Evolutionary conservation across 2,113 vertebrate species (phyloP).

Genomic region (Gymnogyps californianus): DNA sequence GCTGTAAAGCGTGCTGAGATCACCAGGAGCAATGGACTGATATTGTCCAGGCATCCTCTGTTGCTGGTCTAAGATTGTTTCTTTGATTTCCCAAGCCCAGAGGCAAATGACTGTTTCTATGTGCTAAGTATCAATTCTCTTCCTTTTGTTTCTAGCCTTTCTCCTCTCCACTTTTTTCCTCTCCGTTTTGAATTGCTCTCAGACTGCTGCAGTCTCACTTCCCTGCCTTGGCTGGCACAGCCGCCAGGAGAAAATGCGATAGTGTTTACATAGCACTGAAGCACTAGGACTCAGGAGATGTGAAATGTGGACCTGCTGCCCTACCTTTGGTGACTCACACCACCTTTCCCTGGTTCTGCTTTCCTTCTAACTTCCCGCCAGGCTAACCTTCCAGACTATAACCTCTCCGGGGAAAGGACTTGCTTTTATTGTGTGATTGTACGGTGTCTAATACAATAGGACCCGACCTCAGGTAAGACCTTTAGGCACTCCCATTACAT

Average conservation of each 20-base stretch:
- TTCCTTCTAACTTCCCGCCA: neutral
- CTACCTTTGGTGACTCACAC: neutral
- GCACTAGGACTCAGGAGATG: neutral
- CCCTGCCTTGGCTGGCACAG: neutral
- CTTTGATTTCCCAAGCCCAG: neutral
- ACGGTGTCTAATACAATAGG: neutral
- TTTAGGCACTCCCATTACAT: conserved; percentile 5
- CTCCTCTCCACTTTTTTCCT: neutral
- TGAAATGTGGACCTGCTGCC: neutral
- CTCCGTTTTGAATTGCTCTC: neutral
- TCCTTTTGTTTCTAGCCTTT: neutral
- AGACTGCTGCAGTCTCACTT: neutral
- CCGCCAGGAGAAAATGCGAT: neutral
- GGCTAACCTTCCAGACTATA: neutral
- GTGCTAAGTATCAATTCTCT: neutral
- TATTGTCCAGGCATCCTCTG: neutral
- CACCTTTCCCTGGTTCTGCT: neutral
- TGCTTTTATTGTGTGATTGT: neutral
- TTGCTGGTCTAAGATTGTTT: neutral
- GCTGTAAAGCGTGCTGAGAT: neutral
- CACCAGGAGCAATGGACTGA: neutral
- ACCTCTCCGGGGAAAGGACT: neutral
- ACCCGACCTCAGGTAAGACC: conserved; percentile 21
- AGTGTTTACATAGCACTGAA: neutral
- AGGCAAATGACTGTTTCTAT: neutral